A percentile compares a stretch with the other conserved stretches of the same genome.
Evolutionary conservation across 2,797 vertebrate species (phyloP).

Genomic region (Acipenser oxyrinchus): DNA sequence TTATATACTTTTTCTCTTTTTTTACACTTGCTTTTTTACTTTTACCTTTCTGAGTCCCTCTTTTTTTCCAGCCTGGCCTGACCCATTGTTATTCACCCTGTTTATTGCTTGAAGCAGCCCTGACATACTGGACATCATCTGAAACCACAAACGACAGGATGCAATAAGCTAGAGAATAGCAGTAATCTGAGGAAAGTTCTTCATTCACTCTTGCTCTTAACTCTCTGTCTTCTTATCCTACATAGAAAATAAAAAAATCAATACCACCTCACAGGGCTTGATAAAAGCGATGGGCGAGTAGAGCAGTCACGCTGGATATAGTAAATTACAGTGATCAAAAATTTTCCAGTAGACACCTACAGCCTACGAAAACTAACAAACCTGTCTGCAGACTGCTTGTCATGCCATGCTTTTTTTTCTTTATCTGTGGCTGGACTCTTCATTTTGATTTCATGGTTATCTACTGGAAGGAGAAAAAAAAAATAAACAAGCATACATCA

Average conservation of each 20-base stretch:
- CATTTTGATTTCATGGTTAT: conserved; percentile 29
- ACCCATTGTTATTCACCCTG: conserved; percentile 76
- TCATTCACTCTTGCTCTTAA: conserved; percentile 73
- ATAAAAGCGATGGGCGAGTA: conserved; percentile 82
- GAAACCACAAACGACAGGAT: conserved; percentile 85
- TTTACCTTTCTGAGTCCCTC: conserved; percentile 24
- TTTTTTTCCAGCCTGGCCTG: conserved; percentile 48
- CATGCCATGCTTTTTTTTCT: conserved; percentile 37
- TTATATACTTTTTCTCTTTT: conserved; percentile 31
- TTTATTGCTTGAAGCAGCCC: conserved; percentile 72
- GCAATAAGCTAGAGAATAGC: conserved; percentile 85
- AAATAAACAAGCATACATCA: background rate
- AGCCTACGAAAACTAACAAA: conserved; percentile 74
- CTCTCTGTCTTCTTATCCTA: conserved; percentile 90
- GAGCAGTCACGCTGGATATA: conserved; percentile 70
- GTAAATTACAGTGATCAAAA: conserved; percentile 96
- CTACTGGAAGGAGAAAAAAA: background rate
- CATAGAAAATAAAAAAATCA: conserved; percentile 97
- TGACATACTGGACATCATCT: conserved; percentile 80
- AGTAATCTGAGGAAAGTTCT: conserved; percentile 85
- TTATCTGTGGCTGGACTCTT: conserved; percentile 6
- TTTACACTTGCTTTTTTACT: conserved; percentile 33
- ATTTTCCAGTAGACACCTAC: conserved; percentile 67
- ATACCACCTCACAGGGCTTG: conserved; percentile 86
- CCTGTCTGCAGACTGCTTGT: conserved; percentile 73